phyloP scores from a whole-genome alignment of 1,140 invertebrate species.

The Drosophila parvula region DNA sequence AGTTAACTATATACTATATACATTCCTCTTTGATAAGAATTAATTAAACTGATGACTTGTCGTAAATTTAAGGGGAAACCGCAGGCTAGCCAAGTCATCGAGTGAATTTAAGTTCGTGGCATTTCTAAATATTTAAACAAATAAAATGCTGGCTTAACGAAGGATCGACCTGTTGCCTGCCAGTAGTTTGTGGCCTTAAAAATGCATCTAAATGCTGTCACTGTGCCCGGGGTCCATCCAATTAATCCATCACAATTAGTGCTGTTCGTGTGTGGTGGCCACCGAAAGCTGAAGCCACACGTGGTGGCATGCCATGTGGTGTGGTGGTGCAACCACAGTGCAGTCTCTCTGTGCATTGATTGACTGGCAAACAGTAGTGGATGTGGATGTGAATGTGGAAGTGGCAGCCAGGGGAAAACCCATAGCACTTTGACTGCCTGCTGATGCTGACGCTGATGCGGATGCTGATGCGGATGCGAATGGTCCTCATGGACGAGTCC shows the following conservation, averaged over 20 bases:
- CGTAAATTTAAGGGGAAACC: not conserved
- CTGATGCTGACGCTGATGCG: conserved; percentile 12
- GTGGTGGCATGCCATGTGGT: not conserved
- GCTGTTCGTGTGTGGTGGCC: conserved; percentile 5
- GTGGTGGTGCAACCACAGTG: conserved; percentile 24
- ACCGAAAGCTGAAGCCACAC: conserved; percentile 5
- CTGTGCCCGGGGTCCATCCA: conserved; percentile 18
- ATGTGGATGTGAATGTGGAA: not conserved
- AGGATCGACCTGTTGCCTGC: conserved; percentile 15
- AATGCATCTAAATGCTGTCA: conserved; percentile 22
- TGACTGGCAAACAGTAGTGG: conserved; percentile 44
- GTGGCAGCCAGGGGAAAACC: conserved; percentile 3
- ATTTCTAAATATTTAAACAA: not conserved
- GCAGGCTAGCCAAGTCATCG: too few species aligned
- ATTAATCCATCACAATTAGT: conserved; percentile 52
- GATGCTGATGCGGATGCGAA: conserved; percentile 20
- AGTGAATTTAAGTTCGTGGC: not conserved
- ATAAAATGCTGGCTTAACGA: not conserved
- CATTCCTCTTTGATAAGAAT: too few species aligned
- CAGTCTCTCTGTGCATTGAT: conserved; percentile 38
- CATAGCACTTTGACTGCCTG: conserved; percentile 11
- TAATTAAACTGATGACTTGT: too few species aligned
- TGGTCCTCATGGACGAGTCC: conserved; percentile 30
- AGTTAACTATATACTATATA: too few species aligned
- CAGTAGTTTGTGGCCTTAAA: conserved; percentile 11